phyloP scores from a whole-genome alignment of 2,797 vertebrate genomes.

The Buceros bicornis region DNA sequence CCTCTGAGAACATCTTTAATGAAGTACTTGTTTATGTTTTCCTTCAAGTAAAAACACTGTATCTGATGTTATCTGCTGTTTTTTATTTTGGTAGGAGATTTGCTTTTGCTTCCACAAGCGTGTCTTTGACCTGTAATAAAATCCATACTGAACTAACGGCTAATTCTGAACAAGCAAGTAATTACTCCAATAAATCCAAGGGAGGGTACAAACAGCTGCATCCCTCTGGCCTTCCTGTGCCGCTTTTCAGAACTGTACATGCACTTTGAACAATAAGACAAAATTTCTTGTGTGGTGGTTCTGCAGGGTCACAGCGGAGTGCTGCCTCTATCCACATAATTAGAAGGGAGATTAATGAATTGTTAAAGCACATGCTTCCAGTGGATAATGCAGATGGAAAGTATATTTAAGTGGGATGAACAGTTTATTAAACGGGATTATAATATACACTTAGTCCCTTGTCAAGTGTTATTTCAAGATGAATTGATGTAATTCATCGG shows the following conservation, averaged over 20 bases:
- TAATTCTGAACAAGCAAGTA: constrained; percentile 22
- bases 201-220: neutral
- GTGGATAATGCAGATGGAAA: neutral
- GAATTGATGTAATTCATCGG: neutral
- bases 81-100: constrained; percentile 38
- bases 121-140: constrained; percentile 45
- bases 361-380: neutral
- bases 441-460: constrained; percentile 5
- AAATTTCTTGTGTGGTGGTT: neutral
- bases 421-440: constrained; percentile 8
- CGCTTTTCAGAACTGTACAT: neutral
- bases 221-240: neutral
- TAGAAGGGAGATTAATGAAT: constrained; percentile 37
- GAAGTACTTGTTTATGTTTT: constrained; percentile 21
- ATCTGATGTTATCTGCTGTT: constrained; percentile 31
- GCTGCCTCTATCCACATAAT: neutral
- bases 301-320: neutral
- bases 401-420: neutral
- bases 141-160: neutral
- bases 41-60: neutral
- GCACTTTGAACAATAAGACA: neutral
- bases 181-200: constrained; percentile 34
- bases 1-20: constrained; percentile 10
- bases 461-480: neutral
- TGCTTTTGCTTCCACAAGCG: neutral